These are phyloP conservation scores for Atherix ibis DNA, from an alignment of 2,888 invertebrate species.

Conservation along the genomic window DNA sequence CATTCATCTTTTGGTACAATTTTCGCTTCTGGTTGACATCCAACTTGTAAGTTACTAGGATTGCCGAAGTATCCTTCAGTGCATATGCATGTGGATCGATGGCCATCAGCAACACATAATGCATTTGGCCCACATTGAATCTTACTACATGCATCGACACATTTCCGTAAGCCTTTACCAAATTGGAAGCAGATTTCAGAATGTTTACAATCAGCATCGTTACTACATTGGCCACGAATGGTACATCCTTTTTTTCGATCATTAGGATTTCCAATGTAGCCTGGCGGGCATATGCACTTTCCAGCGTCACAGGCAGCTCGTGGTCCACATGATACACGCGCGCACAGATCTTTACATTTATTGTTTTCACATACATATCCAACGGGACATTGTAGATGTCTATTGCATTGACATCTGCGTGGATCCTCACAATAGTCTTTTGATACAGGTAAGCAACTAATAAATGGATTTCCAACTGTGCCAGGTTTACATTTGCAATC, in stretches of 20 bases:
- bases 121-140: conserved; percentile 84
- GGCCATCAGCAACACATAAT: conserved; percentile 66
- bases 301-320: conserved; percentile 68
- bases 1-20: conserved; percentile 42
- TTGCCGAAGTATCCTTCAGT: conserved; percentile 67
- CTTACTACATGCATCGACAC: conserved; percentile 75
- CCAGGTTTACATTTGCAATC: conserved; percentile 78
- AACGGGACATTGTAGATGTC: conserved; percentile 54
- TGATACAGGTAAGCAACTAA: conserved; percentile 57
- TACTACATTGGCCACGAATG: conserved; percentile 57
- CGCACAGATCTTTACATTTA: conserved; percentile 62
- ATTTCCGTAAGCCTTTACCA: conserved; percentile 60
- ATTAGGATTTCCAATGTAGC: conserved; percentile 58
- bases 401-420: conserved; percentile 50
- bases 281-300: conserved; percentile 62
- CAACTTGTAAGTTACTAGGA: conserved; percentile 60
- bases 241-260: conserved; percentile 55
- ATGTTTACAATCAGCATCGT: conserved; percentile 66
- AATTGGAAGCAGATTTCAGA: conserved; percentile 80
- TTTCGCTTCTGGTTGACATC: conserved; percentile 58
- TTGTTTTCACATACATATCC: conserved; percentile 60
- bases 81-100: conserved; percentile 75
- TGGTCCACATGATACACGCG: conserved; percentile 61
- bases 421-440: conserved; percentile 55
- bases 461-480: conserved; percentile 75